Evolutionary conservation across 2,113 vertebrate genomes (phyloP), one percentile per base, ranked within the genome.

Genomic region (Eubucco bourcierii): DNA sequence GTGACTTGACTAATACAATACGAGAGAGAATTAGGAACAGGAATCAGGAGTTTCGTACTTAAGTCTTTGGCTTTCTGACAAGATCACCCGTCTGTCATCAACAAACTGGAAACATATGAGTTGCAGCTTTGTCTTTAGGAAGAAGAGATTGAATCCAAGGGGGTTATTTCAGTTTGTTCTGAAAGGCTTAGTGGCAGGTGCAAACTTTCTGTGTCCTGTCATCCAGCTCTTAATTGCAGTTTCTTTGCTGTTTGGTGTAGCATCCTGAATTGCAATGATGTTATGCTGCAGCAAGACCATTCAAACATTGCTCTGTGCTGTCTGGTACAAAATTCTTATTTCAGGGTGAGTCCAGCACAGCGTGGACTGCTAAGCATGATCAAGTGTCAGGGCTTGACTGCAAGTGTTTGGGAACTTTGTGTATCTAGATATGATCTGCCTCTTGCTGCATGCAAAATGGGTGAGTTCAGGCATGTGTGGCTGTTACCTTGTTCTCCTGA

Each of bases 181-280:
- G 77, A 91, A 94, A 90, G 88, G 84, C 93, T 84, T 67, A 70
- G 91, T 91, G 87, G 80, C 94, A 93, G 88, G 92, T 95, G 95
- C 12, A 6, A 91, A 86, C 90, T 95, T 95, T 86, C 84, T 93
- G 86, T 73, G 91, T 92, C 92, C 90, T 47, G 64, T 79, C 87
- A 88, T 95, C 64, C 60, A 79, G 78, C 74, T 81, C 71, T 82
- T 87, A 84, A 93, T 74, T 74, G 90, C 82, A 37, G 60, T 37
- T 71, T 53, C 53, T 87, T 55, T 94, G 84, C 67, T 80, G n/a
- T 76, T 91, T 70, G 71, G 15, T 84, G 67, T 70, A 64, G 67
- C 16, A 23, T 92, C 87, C 60, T 84, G 88, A 88, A 82, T 94
- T 75, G 71, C 52, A 66, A 87, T 71, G 80, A 73, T 4, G 9